Base-by-base conservation (phyloP, 1,140 invertebrate genomes). In the Gryllus bimaculatus region DNA sequence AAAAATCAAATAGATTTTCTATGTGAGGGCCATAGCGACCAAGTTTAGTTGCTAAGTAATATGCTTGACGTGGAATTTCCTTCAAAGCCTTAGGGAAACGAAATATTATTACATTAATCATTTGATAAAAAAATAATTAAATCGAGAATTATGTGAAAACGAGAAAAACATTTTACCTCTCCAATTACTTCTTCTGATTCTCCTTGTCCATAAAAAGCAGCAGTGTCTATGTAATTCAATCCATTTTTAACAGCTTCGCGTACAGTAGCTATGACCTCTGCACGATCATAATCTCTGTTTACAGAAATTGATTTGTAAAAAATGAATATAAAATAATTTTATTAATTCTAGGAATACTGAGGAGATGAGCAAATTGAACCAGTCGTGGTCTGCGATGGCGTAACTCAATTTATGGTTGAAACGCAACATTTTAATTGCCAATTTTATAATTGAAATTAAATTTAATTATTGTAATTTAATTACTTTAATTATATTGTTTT, bases 151-250 rank as follows among this genome's bases (percentile, higher is more conserved):
- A 39, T 39, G 26, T 39, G 26, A 39, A 39, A 39, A 2, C 26
- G 26, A 39, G 5, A 39, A 39, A 39, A 75, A 76, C n/a, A 39
- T 18, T 39, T 39, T 54, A 73, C 90, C 76, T 81, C 82, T 81
- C 96, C 97, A 12, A 98, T 85, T 47, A 93, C 86, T 81, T 86
- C 87, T 87, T 98, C 96, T 0, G 93, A 92, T 74, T 87, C 89
- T 8, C 96, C 95, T 87, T 95, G 94, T 0, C 96, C 96, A 85
- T 98, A 98, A 90, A 92, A 97, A 0, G 95, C 95, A 4, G 92
- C 93, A 0, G 95, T 97, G 84, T 98, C 96, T 76, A 98, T 92
- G 81, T 95, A 96, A 87, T 98, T 98, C 21, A 98, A 89, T 5
- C 96, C 96, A 54, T 86, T 87, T 83, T 86, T 86, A 10, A 91